Evolutionary conservation across 2,888 invertebrate genomes (phyloP).

Genomic region (Tenthredo livida): DNA sequence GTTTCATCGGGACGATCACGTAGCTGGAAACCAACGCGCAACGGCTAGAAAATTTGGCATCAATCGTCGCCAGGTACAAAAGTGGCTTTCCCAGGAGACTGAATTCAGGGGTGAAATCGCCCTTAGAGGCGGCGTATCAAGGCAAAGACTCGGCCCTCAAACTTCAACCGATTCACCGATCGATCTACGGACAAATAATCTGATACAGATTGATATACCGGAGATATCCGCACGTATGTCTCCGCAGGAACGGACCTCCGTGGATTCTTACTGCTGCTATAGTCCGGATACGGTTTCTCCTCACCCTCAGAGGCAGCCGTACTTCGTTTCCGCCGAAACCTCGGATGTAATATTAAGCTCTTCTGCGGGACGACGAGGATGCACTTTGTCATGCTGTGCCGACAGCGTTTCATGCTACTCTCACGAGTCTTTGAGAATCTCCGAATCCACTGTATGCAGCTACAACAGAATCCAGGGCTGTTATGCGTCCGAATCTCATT

Average conservation of each 20-base stretch:
- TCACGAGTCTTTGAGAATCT: conserved; percentile 47
- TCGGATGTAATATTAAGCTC: conserved; percentile 58
- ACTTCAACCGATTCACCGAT: conserved; percentile 69
- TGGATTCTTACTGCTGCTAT: conserved; percentile 63
- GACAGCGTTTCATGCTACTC: conserved; percentile 61
- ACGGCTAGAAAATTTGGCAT: conserved; percentile 79
- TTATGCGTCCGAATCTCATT: conserved; percentile 40
- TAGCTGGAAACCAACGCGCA: conserved; percentile 79
- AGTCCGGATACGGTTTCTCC: conserved; percentile 62
- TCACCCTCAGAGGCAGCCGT: conserved; percentile 51
- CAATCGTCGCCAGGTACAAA: conserved; percentile 79
- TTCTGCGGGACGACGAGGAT: conserved; percentile 58
- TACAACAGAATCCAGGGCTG: conserved; percentile 38
- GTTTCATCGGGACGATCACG: conserved; percentile 76
- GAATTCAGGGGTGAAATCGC: conserved; percentile 75
- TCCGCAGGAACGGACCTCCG: conserved; percentile 38
- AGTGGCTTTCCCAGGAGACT: conserved; percentile 78
- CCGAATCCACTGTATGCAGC: conserved; percentile 39
- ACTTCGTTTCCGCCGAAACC: conserved; percentile 58
- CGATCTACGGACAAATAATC: conserved; percentile 68
- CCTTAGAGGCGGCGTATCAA: conserved; percentile 71
- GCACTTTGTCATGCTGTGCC: conserved; percentile 70
- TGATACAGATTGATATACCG: conserved; percentile 54
- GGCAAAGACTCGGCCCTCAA: conserved; percentile 75
- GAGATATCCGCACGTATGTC: neutral